phyloP scores from a whole-genome alignment of 2,888 invertebrate genomes.

The Lepetodrilus schrolli region DNA sequence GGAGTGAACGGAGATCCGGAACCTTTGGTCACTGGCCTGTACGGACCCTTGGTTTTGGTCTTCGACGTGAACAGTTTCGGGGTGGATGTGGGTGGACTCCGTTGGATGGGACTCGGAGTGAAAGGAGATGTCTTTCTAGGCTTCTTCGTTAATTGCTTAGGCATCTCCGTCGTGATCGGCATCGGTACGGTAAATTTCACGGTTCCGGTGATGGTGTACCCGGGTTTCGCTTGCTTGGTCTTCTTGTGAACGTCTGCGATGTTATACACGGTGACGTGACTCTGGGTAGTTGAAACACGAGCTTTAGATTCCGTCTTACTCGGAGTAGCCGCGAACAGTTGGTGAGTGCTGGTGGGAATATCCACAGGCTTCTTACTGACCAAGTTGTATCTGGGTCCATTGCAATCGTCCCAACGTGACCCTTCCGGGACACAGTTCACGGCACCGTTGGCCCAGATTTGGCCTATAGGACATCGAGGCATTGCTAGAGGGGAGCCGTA shows the following conservation, averaged over 20 bases:
- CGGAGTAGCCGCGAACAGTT: background rate
- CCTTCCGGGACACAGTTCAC: conserved; percentile 46
- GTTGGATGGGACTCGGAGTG: background rate
- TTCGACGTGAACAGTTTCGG: background rate
- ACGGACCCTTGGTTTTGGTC: background rate
- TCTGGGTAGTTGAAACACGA: background rate
- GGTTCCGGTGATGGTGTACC: background rate
- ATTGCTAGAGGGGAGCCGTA: conserved; percentile 47
- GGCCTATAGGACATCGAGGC: conserved; percentile 45
- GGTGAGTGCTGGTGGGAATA: background rate
- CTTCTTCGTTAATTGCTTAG: background rate
- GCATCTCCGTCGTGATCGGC: background rate
- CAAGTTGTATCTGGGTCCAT: background rate
- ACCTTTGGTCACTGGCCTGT: background rate
- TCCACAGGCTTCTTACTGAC: background rate
- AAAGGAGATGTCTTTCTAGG: conserved; percentile 11
- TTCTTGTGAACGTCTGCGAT: background rate
- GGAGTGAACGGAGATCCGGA: conserved; percentile 27
- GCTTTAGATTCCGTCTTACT: background rate
- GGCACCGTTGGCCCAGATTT: conserved; percentile 46
- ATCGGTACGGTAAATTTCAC: background rate
- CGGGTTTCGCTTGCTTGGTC: background rate
- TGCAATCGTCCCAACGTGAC: conserved; percentile 51
- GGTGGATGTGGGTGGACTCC: background rate
- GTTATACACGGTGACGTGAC: background rate